Evolutionary conservation across 2,797 vertebrate species (phyloP).

Genomic region (Mus minutoides): DNA sequence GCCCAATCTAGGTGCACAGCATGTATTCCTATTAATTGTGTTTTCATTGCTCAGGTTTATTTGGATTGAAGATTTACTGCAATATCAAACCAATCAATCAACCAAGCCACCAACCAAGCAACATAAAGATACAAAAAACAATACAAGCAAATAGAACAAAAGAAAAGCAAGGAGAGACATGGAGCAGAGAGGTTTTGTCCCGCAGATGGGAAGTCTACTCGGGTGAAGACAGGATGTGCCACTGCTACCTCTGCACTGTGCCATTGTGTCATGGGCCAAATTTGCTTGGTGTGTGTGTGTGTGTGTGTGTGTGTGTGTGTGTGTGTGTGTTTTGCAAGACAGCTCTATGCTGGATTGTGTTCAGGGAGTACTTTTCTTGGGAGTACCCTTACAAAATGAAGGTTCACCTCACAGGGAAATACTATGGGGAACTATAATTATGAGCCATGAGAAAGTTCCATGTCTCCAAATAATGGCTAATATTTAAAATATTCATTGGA

Average conservation of each 20-base stretch:
- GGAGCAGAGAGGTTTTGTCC: not conserved
- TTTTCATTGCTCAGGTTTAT: too few relatives aligned
- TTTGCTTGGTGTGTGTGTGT: not conserved
- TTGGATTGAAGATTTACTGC: too few relatives aligned
- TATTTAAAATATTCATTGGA: not conserved
- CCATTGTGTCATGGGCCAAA: too few relatives aligned
- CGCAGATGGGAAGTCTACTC: too few relatives aligned
- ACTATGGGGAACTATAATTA: not conserved
- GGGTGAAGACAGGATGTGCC: not conserved
- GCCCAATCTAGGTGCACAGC: too few relatives aligned
- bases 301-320: too few relatives aligned
- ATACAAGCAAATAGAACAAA: not conserved
- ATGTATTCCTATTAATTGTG: too few relatives aligned
- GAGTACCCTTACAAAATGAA: not conserved
- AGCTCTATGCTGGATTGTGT: rapidly evolving
- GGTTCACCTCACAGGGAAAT: not conserved
- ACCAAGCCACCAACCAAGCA: too few relatives aligned
- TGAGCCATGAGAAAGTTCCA: not conserved
- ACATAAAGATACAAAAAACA: not conserved
- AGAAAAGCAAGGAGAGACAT: not conserved
- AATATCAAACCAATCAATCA: too few relatives aligned
- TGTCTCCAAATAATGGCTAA: not conserved
- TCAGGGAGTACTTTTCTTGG: not conserved
- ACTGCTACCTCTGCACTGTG: not conserved
- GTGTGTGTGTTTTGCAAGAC: not conserved